Percentiles rank a stretch among this genome's conserved stretches.
Conservation (phyloP, 2,113 vertebrate genomes). For the Sclerurus mexicanus region DNA sequence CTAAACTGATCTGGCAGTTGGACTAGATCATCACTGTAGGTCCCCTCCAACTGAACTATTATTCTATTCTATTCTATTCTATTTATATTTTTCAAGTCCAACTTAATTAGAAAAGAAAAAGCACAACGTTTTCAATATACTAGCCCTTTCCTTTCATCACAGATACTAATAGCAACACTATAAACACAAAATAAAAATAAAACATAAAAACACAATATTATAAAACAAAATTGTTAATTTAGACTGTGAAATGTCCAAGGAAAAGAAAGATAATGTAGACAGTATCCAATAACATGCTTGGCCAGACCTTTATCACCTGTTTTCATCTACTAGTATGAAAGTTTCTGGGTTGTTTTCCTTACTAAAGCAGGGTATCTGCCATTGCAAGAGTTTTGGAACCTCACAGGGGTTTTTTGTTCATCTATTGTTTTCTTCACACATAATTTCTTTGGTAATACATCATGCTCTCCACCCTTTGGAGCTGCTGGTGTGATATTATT, state of each 20-base stretch:
- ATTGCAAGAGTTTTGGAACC: not conserved
- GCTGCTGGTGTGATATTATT: not conserved
- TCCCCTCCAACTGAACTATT: not conserved
- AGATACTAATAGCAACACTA: not conserved
- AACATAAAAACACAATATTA: not conserved
- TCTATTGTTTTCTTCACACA: not conserved
- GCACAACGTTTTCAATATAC: not conserved
- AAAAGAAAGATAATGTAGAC: not conserved
- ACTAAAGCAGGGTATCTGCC: not conserved
- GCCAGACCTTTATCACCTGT: not conserved
- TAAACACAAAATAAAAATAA: too few relatives aligned
- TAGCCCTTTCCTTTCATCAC: not conserved
- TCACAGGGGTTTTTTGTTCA: not conserved
- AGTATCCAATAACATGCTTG: not conserved
- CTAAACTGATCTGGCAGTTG: not conserved
- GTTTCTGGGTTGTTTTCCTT: not conserved
- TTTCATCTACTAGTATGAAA: not conserved
- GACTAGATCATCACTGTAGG: not conserved
- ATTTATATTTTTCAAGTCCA: not conserved
- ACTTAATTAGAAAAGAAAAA: not conserved
- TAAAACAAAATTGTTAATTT: not conserved
- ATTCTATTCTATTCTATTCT: not conserved
- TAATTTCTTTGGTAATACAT: slow-evolving; percentile 3
- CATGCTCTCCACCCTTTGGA: not conserved
- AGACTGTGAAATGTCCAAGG: not conserved